phyloP scores from a whole-genome alignment of 64 coral and sea anemone genomes.

The Actinia tenebrosa region DNA sequence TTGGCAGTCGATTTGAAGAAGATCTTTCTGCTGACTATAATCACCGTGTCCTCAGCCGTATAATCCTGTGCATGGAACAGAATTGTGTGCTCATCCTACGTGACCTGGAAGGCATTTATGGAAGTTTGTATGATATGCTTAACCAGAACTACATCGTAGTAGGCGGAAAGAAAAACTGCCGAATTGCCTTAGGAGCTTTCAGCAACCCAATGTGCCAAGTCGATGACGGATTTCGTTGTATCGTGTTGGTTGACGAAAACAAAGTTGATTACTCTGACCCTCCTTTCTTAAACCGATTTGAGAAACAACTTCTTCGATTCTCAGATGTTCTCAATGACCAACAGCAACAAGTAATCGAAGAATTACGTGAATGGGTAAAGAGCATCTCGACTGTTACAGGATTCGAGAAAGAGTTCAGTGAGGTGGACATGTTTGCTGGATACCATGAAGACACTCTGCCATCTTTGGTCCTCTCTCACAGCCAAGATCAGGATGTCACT shows the following conservation, averaged over 20 bases:
- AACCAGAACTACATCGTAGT: conserved; percentile 97
- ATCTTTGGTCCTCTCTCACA: conserved; percentile 59
- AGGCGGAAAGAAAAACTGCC: conserved; percentile 85
- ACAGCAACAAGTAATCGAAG: conserved; percentile 28
- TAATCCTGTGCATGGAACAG: conserved; percentile 92
- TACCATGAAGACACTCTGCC: conserved; percentile 79
- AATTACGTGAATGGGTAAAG: conserved; percentile 46
- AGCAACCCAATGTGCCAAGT: conserved; percentile 98
- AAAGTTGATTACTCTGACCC: conserved; percentile 91
- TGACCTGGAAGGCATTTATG: conserved; percentile 88
- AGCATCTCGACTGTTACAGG: conserved; percentile 40
- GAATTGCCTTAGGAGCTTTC: conserved; percentile 81
- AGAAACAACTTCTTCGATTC: conserved; percentile 88
- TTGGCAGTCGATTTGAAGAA: conserved; percentile 94
- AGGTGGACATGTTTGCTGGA: conserved; percentile 79
- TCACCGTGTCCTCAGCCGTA: conserved; percentile 79
- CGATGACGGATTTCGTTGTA: conserved; percentile 87
- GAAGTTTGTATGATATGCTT: conserved; percentile 96
- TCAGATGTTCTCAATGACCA: conserved; percentile 68
- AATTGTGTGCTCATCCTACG: conserved; percentile 83
- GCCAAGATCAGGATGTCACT: background rate
- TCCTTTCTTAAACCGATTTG: conserved; percentile 96
- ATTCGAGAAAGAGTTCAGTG: conserved; percentile 44
- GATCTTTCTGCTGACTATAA: conserved; percentile 96
- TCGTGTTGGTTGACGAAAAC: conserved; percentile 84